A percentile compares a stretch with the other conserved stretches of the same genome.
Evolutionary conservation across 2,113 vertebrate species (phyloP).

Genomic region (Oreochromis niloticus): DNA sequence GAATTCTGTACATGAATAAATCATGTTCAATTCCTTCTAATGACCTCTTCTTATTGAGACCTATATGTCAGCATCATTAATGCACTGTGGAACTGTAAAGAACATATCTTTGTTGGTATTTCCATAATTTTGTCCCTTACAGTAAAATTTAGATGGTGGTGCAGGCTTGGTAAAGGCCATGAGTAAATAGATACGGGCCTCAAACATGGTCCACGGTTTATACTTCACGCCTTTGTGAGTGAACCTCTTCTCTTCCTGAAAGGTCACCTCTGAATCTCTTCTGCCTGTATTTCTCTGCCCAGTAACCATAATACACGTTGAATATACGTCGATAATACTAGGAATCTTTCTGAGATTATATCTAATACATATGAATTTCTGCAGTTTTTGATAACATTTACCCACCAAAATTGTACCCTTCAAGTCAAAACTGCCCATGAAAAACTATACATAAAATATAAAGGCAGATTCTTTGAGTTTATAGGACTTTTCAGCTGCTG

Average conservation of each 20-base stretch:
- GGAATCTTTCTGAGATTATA: background rate
- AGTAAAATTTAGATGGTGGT: background rate
- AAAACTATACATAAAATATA: background rate
- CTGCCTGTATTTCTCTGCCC: background rate
- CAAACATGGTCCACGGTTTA: constrained; percentile 3
- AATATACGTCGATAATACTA: background rate
- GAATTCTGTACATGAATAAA: background rate
- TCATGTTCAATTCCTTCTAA: background rate
- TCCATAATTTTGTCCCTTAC: background rate
- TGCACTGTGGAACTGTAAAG: background rate
- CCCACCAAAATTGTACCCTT: background rate
- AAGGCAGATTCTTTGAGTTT: background rate
- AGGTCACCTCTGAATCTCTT: constrained; percentile 29
- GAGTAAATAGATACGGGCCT: constrained; percentile 25
- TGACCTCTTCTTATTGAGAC: background rate
- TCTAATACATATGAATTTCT: background rate
- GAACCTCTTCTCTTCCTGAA: constrained; percentile 11
- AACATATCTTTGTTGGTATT: background rate
- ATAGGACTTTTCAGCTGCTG: background rate
- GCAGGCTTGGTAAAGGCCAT: constrained; percentile 25
- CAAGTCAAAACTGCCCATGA: background rate
- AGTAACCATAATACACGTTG: background rate
- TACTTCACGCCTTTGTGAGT: constrained; percentile 4
- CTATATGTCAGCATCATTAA: background rate
- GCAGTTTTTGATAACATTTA: background rate